Base-by-base conservation (phyloP, 1,140 invertebrate species). In the Drosophila navojoa region DNA sequence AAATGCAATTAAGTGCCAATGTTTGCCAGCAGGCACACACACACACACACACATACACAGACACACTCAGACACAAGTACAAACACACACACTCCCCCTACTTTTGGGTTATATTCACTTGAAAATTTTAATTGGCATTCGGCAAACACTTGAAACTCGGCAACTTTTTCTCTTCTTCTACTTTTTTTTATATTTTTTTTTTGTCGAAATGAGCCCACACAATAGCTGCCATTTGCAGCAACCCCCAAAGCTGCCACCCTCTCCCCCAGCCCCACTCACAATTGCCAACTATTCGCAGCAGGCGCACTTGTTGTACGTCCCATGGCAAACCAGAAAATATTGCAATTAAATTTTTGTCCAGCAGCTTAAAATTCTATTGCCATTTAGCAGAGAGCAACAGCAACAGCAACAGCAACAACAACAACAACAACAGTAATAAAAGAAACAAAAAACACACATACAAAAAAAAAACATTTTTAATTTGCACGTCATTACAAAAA, bases 1-100 rank as follows among this genome's bases (percentile, higher is more conserved):
- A 87, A 87, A 89, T 89, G 82, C 82, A 87, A 87, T 87, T 87
- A 87, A 82, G 76, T 87, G 84, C 77, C 77, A 80, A 80, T 77
- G 74, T 81, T 81, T 71, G 73, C 78, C 29, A 27, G 64, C 71
- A 61, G 71, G 63, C 70, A 72, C 40, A 42, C 19, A 25, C 35
- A 25, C 35, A 44, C 7, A 25, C 35, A 19, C 10, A 25, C 16
- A 25, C 35, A 19, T 5, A 25, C 16, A 19, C 54, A n/a, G 4
- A 29, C 4, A 27, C 27, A 19, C 10, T 11, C 27, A 13, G 42
- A 15, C 13, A 5, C 16, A 22, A 29, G 0, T 29, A 29, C 5
- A 29, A 29, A 29, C 27, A 29, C 29, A n/a, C 32, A 15, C 13
- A 5, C 16, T 10, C 27, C 25, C 29, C 35, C 13, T 1, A 55